phyloP scores from a whole-genome alignment of 2,888 invertebrate genomes.

The Vesta saturnalis region DNA sequence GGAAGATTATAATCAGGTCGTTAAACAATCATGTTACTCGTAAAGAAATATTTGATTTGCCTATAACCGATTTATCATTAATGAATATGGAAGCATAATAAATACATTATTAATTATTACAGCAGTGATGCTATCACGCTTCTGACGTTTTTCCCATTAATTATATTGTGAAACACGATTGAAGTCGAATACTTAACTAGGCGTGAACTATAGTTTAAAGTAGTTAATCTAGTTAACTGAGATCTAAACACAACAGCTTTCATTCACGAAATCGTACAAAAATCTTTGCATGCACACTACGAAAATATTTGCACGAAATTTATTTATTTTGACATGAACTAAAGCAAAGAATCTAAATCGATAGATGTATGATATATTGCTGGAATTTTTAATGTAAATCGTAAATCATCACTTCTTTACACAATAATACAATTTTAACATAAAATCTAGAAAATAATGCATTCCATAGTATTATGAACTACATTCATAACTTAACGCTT shows the following conservation, averaged over 20 bases:
- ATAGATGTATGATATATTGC: no score
- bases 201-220: slow-evolving; percentile 34
- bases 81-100: slow-evolving; percentile 9
- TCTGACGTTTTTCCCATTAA: slow-evolving; percentile 5
- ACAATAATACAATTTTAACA: no score
- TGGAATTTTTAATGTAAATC: no score
- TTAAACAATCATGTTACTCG: slow-evolving; percentile 4
- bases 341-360: background rate
- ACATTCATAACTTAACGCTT: no score
- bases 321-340: background rate
- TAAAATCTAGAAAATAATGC: no score
- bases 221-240: slow-evolving; percentile 27
- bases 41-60: slow-evolving; percentile 3
- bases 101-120: slow-evolving; percentile 12
- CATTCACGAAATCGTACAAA: slow-evolving; percentile 31
- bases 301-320: slow-evolving; percentile 23
- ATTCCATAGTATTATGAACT: no score
- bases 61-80: background rate
- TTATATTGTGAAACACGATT: background rate
- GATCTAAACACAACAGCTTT: slow-evolving; percentile 26
- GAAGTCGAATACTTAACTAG: slow-evolving; percentile 26
- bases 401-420: no score
- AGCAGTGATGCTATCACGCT: slow-evolving; percentile 1
- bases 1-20: slow-evolving; percentile 1
- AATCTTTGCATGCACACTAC: slow-evolving; percentile 28